Base-by-base conservation (phyloP, 2,113 vertebrate genomes). In the Hirundichthys speculiger region DNA sequence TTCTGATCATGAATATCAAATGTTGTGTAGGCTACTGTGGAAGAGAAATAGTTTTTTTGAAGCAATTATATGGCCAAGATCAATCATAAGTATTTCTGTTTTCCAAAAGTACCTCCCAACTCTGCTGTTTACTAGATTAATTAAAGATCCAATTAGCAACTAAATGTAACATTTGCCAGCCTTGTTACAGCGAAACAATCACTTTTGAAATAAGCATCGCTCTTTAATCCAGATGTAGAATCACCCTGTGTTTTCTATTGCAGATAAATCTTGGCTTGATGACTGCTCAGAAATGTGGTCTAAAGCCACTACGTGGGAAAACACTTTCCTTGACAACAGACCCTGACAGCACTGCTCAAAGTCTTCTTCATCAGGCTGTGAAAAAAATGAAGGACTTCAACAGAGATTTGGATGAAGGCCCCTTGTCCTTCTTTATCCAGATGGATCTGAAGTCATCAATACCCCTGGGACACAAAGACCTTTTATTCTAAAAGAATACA, bases 221-320 rank as follows among this genome's bases (percentile, higher is more conserved):
- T 14, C 4, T 41, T 41, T 12, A 13, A 41, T 3, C 3, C 4
- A 41, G 13, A 12, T 14, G 8, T 12, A 12, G 4, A 41, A 13
- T 14, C 3, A 4, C 13, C 14, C 40, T 4, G 1, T 14, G 9
- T 41, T 46, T 60, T 46, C 19, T 13, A 3, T 30, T 46, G 1
- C 42, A 59, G 56, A 59, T 46, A 59, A 46, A 59, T 59, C 3
- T 59, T 46, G 42, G 56, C 13, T 46, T 59, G 24, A 59, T 59
- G 56, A 14, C n/a, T n/a, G 46, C 46, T 19, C n/a, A 15, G 5
- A 59, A 59, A 0, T 8, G 5, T 14, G 6, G n/a, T 46, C 12
- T 47, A 3, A 59, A 13, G 56, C 41, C 41, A 59, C 56, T 45
- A 5, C 11, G 22, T 45, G 56, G 41, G 16, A 45, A 19, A 59